Percentiles rank a stretch among this genome's conserved stretches.
These are phyloP conservation scores for Caenorhabditis angaria DNA, from an alignment of 2,888 invertebrate species.

Conservation along the genomic window DNA sequence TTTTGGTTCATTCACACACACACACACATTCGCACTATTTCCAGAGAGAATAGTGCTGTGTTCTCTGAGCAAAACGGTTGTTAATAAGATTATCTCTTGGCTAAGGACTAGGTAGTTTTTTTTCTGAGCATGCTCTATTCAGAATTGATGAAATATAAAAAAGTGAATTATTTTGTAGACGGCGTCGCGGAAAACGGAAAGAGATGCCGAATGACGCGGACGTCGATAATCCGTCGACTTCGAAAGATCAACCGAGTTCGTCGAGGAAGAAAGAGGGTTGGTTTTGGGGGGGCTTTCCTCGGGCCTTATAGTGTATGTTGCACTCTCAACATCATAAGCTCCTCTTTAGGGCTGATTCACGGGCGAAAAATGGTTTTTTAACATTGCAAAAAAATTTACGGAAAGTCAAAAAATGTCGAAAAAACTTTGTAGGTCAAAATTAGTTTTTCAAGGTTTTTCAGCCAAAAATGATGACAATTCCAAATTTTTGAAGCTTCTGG, in stretches of 20 bases:
- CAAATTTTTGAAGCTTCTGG: no score
- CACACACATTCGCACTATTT: neutral
- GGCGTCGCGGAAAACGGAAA: neutral
- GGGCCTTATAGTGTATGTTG: no score
- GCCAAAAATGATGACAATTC: no score
- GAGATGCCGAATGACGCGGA: neutral
- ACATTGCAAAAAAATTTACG: no score
- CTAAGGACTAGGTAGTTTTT: neutral
- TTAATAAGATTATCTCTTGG: neutral
- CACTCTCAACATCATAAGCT: no score
- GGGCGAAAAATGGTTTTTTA: no score
- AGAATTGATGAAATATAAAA: neutral
- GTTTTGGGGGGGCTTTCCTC: no score
- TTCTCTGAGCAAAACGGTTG: neutral
- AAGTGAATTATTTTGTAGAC: neutral
- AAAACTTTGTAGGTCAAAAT: no score
- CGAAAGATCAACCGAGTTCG: neutral
- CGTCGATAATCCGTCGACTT: neutral
- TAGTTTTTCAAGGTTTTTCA: no score
- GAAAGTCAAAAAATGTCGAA: no score
- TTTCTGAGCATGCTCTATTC: neutral
- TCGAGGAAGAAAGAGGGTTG: no score
- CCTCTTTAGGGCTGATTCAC: no score
- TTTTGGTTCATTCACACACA: neutral
- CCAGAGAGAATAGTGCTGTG: neutral